Percentiles rank a stretch among this genome's conserved stretches.
Conservation (phyloP, 2,888 invertebrate genomes). For the Xestia sexstrigata region DNA sequence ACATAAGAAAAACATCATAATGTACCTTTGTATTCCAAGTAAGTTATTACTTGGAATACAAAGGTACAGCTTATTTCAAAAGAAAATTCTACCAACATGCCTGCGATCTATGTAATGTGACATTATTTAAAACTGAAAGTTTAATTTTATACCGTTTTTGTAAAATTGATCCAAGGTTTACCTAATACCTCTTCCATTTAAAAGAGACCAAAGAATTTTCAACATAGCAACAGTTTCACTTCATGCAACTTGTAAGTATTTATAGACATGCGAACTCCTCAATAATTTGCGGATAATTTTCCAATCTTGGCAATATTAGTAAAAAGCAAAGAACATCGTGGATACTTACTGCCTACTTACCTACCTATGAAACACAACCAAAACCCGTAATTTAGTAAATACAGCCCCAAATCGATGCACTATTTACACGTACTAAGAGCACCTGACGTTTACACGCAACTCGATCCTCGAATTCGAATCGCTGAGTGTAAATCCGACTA, state of each 20-base stretch:
- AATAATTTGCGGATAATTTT: neutral
- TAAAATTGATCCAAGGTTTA: neutral
- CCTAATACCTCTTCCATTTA: neutral
- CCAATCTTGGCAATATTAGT: neutral
- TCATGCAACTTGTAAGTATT: neutral
- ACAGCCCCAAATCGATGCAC: constrained; percentile 24
- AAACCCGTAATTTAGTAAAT: constrained; percentile 22
- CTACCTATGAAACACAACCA: neutral
- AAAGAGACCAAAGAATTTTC: neutral
- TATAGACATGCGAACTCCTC: no score
- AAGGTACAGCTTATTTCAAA: no score
- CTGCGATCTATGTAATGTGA: neutral
- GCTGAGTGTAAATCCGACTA: constrained; percentile 45
- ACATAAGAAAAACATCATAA: no score
- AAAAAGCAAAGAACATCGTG: neutral
- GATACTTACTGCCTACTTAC: no score
- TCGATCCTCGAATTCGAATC: constrained; percentile 26
- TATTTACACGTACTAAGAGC: constrained; percentile 41
- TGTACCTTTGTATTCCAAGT: no score
- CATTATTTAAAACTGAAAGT: neutral
- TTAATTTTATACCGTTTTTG: neutral
- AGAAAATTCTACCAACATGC: no score
- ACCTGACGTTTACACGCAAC: constrained; percentile 41
- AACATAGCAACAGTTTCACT: neutral
- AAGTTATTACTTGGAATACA: no score